Evolutionary conservation across 2,888 invertebrate genomes (phyloP).

Genomic region (Drosophila anomalata): DNA sequence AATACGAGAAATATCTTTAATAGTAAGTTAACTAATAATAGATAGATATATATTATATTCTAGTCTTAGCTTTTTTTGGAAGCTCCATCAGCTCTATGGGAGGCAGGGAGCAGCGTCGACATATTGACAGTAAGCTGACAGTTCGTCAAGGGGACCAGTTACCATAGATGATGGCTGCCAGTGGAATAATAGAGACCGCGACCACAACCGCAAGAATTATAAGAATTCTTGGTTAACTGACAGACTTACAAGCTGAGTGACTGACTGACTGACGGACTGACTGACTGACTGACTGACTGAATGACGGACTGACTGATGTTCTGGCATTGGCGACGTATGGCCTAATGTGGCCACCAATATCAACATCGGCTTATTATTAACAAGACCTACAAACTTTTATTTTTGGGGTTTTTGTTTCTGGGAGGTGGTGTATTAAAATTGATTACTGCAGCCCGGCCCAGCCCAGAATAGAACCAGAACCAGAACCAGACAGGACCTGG

Average conservation of each 20-base stretch:
- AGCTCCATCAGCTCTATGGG: neutral
- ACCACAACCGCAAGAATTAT: conserved; percentile 54
- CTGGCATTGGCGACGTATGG: conserved; percentile 74
- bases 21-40: too few relatives aligned
- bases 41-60: too few relatives aligned
- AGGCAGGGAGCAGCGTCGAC: conserved; percentile 33
- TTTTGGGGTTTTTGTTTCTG: conserved; percentile 7
- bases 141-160: conserved; percentile 63
- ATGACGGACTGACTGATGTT: conserved; percentile 49
- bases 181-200: conserved; percentile 3
- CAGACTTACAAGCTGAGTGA: neutral
- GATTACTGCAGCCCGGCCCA: conserved; percentile 56
- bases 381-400: conserved; percentile 11
- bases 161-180: conserved; percentile 22
- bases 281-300: conserved; percentile 34
- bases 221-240: conserved; percentile 55
- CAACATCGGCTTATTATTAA: conserved; percentile 72
- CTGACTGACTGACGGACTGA: conserved; percentile 43
- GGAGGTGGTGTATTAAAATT: conserved; percentile 65
- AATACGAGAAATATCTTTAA: too few relatives aligned
- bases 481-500: conserved; percentile 7
- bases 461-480: conserved; percentile 9
- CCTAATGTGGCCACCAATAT: conserved; percentile 77
- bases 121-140: conserved; percentile 76
- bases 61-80: neutral